A percentile compares a stretch with the other conserved stretches of the same genome.
phyloP scores from a whole-genome alignment of 1,140 invertebrate species.

The Drosophila trapezifrons region DNA sequence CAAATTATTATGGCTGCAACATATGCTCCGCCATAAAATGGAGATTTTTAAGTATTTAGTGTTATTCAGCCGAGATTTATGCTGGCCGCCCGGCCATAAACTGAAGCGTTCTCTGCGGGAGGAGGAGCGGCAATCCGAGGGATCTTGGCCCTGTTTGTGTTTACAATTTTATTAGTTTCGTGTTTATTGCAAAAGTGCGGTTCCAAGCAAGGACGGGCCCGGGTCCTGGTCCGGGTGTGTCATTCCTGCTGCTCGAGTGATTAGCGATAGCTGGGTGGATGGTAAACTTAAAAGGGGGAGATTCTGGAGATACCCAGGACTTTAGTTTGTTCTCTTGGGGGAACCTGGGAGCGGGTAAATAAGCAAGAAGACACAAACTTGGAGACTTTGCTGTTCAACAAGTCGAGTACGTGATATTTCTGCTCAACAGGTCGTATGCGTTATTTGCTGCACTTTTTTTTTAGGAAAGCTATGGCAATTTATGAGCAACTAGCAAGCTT shows the following conservation, averaged over 20 bases:
- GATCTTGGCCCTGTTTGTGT: constrained; percentile 49
- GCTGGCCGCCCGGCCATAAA: constrained; percentile 63
- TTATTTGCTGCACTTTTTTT: constrained; percentile 6
- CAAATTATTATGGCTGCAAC: constrained; percentile 82
- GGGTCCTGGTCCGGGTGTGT: constrained; percentile 15
- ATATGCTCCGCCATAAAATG: constrained; percentile 80
- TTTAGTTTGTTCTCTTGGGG: background rate
- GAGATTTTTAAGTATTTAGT: constrained; percentile 83
- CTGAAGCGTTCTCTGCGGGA: constrained; percentile 32
- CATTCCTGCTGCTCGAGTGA: constrained; percentile 39
- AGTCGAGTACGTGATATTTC: constrained; percentile 21
- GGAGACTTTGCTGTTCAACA: constrained; percentile 8
- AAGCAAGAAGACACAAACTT: background rate
- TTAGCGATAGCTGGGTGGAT: constrained; percentile 27
- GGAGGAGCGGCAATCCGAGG: constrained; percentile 14
- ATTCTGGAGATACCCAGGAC: background rate
- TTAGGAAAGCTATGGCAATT: background rate
- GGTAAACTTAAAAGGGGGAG: constrained; percentile 10
- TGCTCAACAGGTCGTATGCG: constrained; percentile 25
- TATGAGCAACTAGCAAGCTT: background rate
- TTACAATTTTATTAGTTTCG: constrained; percentile 81
- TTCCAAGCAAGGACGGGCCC: background rate
- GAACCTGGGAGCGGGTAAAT: background rate
- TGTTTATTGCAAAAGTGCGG: constrained; percentile 58
- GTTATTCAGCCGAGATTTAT: constrained; percentile 78